Evolutionary conservation across 2,113 vertebrate species (phyloP).

Genomic region (Amphiprion percula): DNA sequence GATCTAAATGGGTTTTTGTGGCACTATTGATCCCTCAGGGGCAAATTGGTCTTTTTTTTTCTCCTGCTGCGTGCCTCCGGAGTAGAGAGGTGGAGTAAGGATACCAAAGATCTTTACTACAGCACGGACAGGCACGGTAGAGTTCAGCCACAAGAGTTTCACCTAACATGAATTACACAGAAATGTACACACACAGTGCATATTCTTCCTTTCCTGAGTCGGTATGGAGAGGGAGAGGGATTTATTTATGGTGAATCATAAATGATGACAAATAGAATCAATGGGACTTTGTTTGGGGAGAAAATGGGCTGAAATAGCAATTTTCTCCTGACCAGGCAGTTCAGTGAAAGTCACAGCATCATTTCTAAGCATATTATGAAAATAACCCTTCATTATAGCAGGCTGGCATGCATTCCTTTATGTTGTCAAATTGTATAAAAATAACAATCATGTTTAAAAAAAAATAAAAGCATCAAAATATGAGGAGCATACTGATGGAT

Average conservation of each 20-base stretch:
- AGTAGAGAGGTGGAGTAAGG: slow-evolving; percentile 26
- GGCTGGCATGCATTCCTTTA: neutral
- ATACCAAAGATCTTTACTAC: slow-evolving; percentile 6
- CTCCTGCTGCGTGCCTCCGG: slow-evolving; percentile 35
- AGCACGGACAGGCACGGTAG: slow-evolving; percentile 2
- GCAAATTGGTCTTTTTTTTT: slow-evolving; percentile 65
- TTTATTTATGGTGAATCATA: slow-evolving; percentile 21
- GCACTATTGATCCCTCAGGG: slow-evolving; percentile 71
- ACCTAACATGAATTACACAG: neutral
- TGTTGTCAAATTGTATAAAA: neutral
- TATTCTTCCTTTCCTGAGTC: neutral
- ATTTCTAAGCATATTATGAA: slow-evolving; percentile 14
- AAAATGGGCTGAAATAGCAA: slow-evolving; percentile 19
- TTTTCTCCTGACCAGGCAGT: slow-evolving; percentile 23
- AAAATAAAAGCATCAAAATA: neutral
- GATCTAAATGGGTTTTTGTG: slow-evolving; percentile 77
- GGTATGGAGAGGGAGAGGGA: neutral
- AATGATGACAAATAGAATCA: slow-evolving; percentile 41
- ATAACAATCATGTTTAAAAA: neutral
- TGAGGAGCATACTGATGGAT: neutral
- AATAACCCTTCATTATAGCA: slow-evolving; percentile 9
- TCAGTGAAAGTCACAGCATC: neutral
- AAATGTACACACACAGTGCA: too few relatives aligned
- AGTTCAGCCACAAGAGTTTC: slow-evolving; percentile 29
- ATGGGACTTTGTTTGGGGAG: neutral